phyloP scores from a whole-genome alignment of 2,113 vertebrate genomes.

The Tragelaphus strepsiceros region DNA sequence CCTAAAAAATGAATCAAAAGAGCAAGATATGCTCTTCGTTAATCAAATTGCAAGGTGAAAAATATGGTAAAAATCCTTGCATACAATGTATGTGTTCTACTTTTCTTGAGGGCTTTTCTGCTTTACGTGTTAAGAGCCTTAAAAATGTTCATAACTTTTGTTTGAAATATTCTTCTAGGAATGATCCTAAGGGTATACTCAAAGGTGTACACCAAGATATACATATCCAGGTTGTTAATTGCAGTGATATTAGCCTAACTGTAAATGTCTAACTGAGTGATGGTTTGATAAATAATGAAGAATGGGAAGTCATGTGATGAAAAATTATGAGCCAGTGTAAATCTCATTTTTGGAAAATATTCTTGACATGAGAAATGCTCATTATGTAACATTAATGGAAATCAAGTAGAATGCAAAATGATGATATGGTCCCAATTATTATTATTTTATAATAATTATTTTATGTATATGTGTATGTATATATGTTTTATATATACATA shows the following conservation, averaged over 20 bases:
- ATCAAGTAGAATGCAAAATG: neutral
- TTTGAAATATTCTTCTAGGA: neutral
- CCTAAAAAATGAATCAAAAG: neutral
- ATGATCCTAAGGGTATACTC: neutral
- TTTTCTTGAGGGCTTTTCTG: neutral
- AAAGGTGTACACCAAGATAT: neutral
- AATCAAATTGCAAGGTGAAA: neutral
- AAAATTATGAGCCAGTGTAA: neutral
- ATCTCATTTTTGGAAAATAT: neutral
- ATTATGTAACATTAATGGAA: neutral
- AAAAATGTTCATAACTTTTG: conserved; percentile 5
- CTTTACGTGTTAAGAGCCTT: neutral
- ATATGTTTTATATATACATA: neutral
- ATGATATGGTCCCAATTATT: neutral
- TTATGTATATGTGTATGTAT: neutral
- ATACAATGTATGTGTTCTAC: neutral
- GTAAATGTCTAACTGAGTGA: neutral
- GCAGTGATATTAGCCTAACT: neutral
- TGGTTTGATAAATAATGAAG: neutral
- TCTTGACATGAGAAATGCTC: neutral
- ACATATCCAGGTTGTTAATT: neutral
- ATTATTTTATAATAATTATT: neutral
- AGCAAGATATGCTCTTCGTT: neutral
- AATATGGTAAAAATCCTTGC: neutral
- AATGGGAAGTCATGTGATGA: neutral